Evolutionary conservation across 1,140 invertebrate species (phyloP), one percentile per base, ranked within the genome.

Genomic region (Ips nitidus): DNA sequence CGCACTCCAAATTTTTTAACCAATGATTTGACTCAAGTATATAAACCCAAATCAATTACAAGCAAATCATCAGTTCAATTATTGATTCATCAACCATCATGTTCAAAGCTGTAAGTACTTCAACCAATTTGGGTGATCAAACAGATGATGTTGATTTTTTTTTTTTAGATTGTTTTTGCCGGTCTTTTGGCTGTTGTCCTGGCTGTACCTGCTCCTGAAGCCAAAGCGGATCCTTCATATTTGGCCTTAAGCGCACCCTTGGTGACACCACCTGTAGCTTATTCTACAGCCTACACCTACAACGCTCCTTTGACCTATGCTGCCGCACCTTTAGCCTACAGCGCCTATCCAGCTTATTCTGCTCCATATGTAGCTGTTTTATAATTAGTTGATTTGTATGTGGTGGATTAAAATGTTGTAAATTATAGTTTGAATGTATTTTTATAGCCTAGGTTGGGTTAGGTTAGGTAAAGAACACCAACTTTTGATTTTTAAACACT

Each of bases 271-370:
- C 58, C 37, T 47, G 65, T 56, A 1, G 59, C 62, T 57, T 72
- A 70, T 8, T 22, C 22, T 3, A 56, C 52, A 1, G 52, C 58
- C 38, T 72, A 70, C 42, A 50, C 58, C 38, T 72, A 70, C 42
- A 50, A 50, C 40, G 67, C 67, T 50, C 55, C 55, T n/a, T 40
- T 43, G 7, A 43, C 41, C 22, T 55, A 50, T 22, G 65, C 57
- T n/a, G 59, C 62, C 7, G 63, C 67, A 39, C 67, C 66, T 39
- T n/a, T 65, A 36, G 71, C 63, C 39, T 72, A 70, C 42, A 60
- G 61, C 52, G 67, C 67, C 7, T 73, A 73, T 41, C 37, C 63
- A 8, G 60, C 71, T 52, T 73, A 73, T 53, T 52, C 72, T 41
- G 60, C 72, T 52, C 59, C 65, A 4, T 69, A 68, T 55, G 39